These are phyloP conservation scores for Chaunax sp. DNA, from an alignment of 2,797 vertebrate species.

Conservation along the genomic window DNA sequence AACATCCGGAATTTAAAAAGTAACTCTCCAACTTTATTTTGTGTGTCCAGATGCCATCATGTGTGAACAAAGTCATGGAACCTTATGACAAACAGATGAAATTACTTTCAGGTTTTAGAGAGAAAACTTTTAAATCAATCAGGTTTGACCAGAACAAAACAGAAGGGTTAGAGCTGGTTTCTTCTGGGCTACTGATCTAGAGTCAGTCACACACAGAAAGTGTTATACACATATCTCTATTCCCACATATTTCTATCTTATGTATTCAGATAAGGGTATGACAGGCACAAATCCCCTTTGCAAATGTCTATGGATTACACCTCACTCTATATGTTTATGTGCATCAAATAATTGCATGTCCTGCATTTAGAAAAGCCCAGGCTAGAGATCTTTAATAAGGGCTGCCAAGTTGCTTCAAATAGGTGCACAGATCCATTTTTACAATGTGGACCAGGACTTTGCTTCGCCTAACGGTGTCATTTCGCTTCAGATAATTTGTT, in stretches of 20 bases:
- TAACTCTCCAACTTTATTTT: too few species aligned
- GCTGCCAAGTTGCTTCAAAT: constrained; percentile 36
- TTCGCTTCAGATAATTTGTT: constrained; percentile 83
- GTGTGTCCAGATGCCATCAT: too few species aligned
- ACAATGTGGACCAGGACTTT: constrained; percentile 58
- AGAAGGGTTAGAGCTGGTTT: too few species aligned
- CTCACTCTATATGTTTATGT: constrained; percentile 12
- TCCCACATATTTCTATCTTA: neutral
- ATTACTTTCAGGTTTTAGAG: too few species aligned
- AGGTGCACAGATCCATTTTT: constrained; percentile 37
- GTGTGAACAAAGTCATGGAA: too few species aligned
- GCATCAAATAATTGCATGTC: constrained; percentile 25
- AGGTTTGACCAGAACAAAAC: too few species aligned
- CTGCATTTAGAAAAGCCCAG: constrained; percentile 17
- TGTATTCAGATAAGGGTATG: neutral
- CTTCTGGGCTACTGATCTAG: too few species aligned
- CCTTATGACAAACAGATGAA: too few species aligned
- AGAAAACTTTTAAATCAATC: too few species aligned
- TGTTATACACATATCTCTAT: too few species aligned
- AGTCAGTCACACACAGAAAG: too few species aligned
- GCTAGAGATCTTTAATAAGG: constrained; percentile 28
- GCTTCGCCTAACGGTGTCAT: constrained; percentile 72
- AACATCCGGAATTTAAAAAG: too few species aligned
- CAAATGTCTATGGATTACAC: neutral
- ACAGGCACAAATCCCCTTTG: neutral